Percentiles rank a stretch among this genome's conserved stretches.
Evolutionary conservation across 2,888 invertebrate species (phyloP).

Genomic region (Noctua janthina): DNA sequence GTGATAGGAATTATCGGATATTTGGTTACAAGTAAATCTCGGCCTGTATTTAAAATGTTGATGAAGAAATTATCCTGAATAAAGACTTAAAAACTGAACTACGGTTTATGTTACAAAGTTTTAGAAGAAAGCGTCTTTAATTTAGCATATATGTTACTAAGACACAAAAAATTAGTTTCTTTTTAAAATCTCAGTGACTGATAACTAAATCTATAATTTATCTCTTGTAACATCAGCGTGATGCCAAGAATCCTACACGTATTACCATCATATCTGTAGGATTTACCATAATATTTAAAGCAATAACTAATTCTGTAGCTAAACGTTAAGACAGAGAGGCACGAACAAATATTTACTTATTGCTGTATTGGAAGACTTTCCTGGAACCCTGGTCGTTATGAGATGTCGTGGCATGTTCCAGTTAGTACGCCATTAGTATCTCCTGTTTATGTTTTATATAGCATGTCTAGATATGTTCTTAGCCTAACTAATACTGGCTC

Average conservation of each 20-base stretch:
- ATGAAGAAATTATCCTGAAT: background rate
- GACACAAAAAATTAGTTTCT: constrained; percentile 9
- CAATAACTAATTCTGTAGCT: constrained; percentile 56
- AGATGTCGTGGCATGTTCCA: constrained; percentile 63
- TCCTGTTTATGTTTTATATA: constrained; percentile 50
- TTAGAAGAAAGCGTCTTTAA: background rate
- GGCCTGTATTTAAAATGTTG: background rate
- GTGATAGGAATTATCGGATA: constrained; percentile 64
- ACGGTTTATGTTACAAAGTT: background rate
- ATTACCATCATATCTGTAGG: constrained; percentile 25
- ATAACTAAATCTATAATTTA: constrained; percentile 25
- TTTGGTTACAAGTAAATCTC: constrained; percentile 44
- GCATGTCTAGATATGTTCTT: constrained; percentile 37
- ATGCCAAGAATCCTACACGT: constrained; percentile 24
- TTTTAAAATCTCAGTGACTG: constrained; percentile 12
- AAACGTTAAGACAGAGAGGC: constrained; percentile 45
- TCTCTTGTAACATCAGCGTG: constrained; percentile 24
- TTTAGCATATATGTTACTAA: background rate
- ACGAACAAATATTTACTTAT: constrained; percentile 59
- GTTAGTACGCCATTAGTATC: constrained; percentile 62
- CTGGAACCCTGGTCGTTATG: constrained; percentile 58
- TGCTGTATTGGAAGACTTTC: constrained; percentile 61
- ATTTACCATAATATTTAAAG: constrained; percentile 55
- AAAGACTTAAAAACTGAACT: background rate
- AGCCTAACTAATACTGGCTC: constrained; percentile 2